phyloP scores from a whole-genome alignment of 2,113 vertebrate genomes.

The Glaucomys volans region DNA sequence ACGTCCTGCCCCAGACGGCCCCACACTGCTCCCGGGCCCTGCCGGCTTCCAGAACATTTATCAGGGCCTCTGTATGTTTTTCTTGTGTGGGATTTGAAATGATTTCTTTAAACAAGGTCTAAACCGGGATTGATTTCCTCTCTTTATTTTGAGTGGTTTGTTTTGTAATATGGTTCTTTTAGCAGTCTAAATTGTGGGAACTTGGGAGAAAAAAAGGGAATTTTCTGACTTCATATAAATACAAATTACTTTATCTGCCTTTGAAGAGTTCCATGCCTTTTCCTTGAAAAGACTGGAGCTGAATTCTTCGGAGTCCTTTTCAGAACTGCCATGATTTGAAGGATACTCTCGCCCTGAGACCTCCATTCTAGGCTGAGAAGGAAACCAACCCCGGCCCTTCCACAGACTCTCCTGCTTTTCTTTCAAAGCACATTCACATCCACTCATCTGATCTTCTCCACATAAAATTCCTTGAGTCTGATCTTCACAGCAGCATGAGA shows the following conservation, averaged over 20 bases:
- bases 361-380: background rate
- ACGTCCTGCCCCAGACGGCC: constrained; percentile 19
- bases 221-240: constrained; percentile 81
- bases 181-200: constrained; percentile 81
- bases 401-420: background rate
- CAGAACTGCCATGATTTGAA: constrained; percentile 50
- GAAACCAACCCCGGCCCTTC: background rate
- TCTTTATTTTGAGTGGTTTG: constrained; percentile 78
- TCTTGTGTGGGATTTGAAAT: constrained; percentile 81
- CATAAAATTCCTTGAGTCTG: background rate
- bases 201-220: constrained; percentile 53
- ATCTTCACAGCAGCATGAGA: background rate
- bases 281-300: constrained; percentile 51
- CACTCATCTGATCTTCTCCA: background rate
- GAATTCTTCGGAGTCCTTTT: constrained; percentile 67
- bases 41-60: constrained; percentile 55
- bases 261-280: constrained; percentile 79
- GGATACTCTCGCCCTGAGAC: background rate
- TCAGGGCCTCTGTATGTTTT: constrained; percentile 79
- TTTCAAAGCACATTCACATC: background rate
- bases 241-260: constrained; percentile 80
- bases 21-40: background rate
- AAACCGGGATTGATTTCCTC: constrained; percentile 77
- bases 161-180: constrained; percentile 79
- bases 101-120: constrained; percentile 83